These are phyloP conservation scores for Erebia aethiops DNA, from an alignment of 2,888 invertebrate genomes.

Conservation along the genomic window DNA sequence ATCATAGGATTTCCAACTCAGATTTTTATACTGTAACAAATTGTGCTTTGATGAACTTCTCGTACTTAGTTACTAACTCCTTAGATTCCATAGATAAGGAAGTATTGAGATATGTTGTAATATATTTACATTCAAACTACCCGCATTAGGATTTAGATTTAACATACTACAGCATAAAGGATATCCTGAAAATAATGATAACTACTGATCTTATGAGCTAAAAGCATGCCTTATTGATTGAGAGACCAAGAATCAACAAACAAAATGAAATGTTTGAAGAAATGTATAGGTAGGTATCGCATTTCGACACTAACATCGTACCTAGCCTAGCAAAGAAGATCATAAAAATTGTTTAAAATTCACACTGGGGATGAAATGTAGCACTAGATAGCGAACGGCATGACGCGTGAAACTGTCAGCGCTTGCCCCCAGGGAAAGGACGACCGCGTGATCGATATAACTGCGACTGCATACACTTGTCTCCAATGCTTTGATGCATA, in stretches of 20 bases:
- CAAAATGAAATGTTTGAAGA: background rate
- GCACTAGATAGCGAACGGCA: constrained; percentile 30
- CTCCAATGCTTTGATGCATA: constrained; percentile 13
- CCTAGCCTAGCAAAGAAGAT: background rate
- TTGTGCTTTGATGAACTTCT: too few species aligned
- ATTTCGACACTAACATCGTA: background rate
- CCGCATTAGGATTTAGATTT: too few species aligned
- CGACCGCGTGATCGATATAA: constrained; percentile 38
- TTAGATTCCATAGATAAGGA: too few species aligned
- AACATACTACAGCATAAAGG: too few species aligned
- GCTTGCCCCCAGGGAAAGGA: constrained; percentile 33
- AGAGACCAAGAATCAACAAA: background rate
- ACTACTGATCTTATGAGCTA: too few species aligned
- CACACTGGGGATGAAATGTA: constrained; percentile 21
- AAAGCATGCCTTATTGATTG: too few species aligned
- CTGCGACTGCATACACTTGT: constrained; percentile 23
- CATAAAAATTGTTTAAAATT: constrained; percentile 16
- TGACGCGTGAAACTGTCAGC: constrained; percentile 34
- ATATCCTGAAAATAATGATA: too few species aligned
- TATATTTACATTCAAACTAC: too few species aligned
- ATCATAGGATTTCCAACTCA: too few species aligned
- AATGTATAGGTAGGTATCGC: background rate
- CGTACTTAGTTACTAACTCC: too few species aligned
- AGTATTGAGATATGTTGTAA: too few species aligned
- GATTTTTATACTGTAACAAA: too few species aligned